Conservation (phyloP, 2,113 vertebrate genomes). For the Semnornis frantzii region DNA sequence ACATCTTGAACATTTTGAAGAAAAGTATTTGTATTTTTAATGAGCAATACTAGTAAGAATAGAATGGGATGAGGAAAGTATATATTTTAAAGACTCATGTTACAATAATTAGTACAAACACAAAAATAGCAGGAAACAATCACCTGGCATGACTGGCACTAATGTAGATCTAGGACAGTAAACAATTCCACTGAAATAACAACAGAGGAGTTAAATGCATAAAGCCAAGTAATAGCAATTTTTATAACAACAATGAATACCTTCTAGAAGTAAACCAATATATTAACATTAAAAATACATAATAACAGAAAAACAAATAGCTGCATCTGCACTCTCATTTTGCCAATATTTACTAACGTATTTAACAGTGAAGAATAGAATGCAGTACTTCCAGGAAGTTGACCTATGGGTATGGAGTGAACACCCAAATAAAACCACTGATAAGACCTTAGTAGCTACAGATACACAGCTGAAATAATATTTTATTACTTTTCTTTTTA, state of each 20-base stretch:
- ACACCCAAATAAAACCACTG: not conserved
- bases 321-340: not conserved
- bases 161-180: not conserved
- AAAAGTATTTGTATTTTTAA: not conserved
- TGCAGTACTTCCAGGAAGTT: fast-evolving
- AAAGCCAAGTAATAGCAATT: not conserved
- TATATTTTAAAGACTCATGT: not conserved
- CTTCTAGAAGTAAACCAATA: not conserved
- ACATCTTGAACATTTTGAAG: not conserved
- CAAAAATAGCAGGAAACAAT: not conserved
- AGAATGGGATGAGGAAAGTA: not conserved
- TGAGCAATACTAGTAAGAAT: not conserved
- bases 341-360: not conserved
- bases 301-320: not conserved
- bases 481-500: not conserved
- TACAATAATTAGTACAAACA: not conserved
- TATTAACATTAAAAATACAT: not conserved
- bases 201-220: not conserved
- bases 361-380: not conserved
- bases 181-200: not conserved
- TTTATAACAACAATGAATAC: not conserved
- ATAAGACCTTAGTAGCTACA: not conserved
- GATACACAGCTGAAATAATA: not conserved
- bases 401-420: not conserved
- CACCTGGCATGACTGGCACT: not conserved